These are phyloP conservation scores for Paramisgurnus dabryanus DNA, from an alignment of 2,113 vertebrate species.

Conservation along the genomic window DNA sequence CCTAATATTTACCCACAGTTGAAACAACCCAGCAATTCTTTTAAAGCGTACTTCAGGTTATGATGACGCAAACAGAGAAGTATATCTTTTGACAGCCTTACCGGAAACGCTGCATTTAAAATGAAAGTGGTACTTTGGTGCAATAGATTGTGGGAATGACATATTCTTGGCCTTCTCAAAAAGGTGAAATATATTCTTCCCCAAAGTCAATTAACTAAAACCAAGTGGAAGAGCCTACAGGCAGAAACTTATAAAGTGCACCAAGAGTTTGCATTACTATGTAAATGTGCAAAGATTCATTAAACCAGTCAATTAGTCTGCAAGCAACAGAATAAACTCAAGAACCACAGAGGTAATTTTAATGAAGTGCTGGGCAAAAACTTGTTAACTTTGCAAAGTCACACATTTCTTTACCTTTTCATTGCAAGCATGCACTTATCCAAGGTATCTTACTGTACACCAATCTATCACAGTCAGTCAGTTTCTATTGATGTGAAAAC, in stretches of 20 bases:
- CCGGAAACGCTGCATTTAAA: background rate
- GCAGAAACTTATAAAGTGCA: constrained; percentile 56
- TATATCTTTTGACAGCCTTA: background rate
- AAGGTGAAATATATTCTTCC: constrained; percentile 48
- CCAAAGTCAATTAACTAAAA: constrained; percentile 64
- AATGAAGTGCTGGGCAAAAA: background rate
- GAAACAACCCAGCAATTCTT: too few species aligned
- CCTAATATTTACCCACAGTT: too few species aligned
- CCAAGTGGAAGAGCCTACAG: constrained; percentile 57
- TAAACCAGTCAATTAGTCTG: constrained; percentile 50
- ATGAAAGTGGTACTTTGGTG: background rate
- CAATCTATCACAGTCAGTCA: background rate
- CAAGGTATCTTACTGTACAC: too few species aligned
- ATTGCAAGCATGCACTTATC: background rate
- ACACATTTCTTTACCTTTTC: background rate
- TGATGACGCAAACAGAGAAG: too few species aligned
- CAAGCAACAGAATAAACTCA: constrained; percentile 31
- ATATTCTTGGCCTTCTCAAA: constrained; percentile 53
- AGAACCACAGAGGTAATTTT: background rate
- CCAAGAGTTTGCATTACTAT: constrained; percentile 53
- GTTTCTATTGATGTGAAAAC: background rate
- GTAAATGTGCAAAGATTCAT: constrained; percentile 59
- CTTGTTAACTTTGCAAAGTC: background rate
- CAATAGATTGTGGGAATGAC: constrained; percentile 53
- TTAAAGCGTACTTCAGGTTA: too few species aligned